Conservation (phyloP, 2,113 vertebrate species). For the Eudyptes chrysolophus region DNA sequence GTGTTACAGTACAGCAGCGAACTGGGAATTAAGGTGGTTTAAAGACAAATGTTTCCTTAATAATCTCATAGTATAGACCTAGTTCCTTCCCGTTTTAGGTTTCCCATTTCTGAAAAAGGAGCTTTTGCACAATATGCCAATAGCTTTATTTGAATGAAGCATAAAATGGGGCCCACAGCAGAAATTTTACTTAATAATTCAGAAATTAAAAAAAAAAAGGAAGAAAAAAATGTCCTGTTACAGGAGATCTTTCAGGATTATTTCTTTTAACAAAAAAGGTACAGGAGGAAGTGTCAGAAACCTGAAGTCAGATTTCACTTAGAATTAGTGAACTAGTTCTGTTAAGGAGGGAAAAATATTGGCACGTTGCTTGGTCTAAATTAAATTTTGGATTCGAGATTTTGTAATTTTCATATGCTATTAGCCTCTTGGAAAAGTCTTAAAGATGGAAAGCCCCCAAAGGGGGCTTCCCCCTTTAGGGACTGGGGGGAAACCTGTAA, state of each 20-base stretch:
- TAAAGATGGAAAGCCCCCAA: not conserved
- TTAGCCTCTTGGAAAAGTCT: not conserved
- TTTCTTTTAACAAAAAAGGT: not conserved
- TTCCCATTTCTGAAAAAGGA: not conserved
- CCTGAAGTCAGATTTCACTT: not conserved
- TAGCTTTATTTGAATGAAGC: not conserved
- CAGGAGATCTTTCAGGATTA: not conserved
- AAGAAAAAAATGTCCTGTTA: not conserved
- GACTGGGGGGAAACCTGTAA: not conserved
- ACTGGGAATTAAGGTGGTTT: not conserved
- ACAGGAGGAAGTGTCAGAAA: not conserved
- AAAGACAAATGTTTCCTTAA: not conserved
- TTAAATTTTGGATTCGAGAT: not conserved
- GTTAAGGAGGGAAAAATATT: not conserved
- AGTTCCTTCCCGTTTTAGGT: not conserved
- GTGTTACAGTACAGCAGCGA: not conserved
- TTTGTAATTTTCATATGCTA: not conserved
- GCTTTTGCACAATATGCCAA: not conserved
- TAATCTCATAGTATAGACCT: not conserved
- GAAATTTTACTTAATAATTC: not conserved
- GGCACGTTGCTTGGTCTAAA: not conserved
- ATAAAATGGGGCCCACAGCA: not conserved
- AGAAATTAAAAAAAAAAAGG: not conserved
- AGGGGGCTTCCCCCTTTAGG: fast-evolving
- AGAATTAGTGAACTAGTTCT: not conserved